Evolutionary conservation across 2,113 vertebrate genomes (phyloP).

Genomic region (Gavialis gangeticus): DNA sequence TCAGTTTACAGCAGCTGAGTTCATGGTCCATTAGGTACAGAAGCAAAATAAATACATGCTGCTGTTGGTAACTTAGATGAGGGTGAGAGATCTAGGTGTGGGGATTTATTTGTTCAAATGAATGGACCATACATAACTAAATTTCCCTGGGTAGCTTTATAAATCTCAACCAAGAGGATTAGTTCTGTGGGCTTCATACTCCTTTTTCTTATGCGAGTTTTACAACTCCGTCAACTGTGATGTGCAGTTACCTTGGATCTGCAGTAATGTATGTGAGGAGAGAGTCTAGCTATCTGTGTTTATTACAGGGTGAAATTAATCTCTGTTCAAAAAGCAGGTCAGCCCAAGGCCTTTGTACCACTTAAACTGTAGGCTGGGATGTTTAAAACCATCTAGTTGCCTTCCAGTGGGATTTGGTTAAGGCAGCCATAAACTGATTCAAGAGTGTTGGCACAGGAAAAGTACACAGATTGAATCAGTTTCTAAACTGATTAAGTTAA

Average conservation of each 20-base stretch:
- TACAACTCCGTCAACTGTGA: background rate
- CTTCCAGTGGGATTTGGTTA: background rate
- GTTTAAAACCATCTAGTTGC: fast-evolving
- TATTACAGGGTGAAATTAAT: conserved; percentile 31
- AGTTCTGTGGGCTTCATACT: background rate
- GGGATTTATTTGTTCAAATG: conserved; percentile 26
- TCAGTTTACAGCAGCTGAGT: background rate
- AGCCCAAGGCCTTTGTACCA: background rate
- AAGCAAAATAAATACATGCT: background rate
- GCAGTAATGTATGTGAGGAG: background rate
- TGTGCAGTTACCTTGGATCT: conserved; percentile 45
- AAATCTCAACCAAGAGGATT: background rate
- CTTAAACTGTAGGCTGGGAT: background rate
- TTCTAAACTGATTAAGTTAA: background rate
- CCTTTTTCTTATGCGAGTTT: background rate
- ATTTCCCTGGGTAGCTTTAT: conserved; percentile 17
- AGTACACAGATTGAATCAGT: background rate
- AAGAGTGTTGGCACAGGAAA: background rate
- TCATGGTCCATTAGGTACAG: background rate
- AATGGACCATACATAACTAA: conserved; percentile 1
- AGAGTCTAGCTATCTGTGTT: conserved; percentile 18
- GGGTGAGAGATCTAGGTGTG: conserved; percentile 12
- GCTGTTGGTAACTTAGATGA: background rate
- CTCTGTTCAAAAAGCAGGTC: background rate
- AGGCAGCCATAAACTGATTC: background rate